Conservation (phyloP, 2,797 vertebrate genomes). For the Lepus townsendii region DNA sequence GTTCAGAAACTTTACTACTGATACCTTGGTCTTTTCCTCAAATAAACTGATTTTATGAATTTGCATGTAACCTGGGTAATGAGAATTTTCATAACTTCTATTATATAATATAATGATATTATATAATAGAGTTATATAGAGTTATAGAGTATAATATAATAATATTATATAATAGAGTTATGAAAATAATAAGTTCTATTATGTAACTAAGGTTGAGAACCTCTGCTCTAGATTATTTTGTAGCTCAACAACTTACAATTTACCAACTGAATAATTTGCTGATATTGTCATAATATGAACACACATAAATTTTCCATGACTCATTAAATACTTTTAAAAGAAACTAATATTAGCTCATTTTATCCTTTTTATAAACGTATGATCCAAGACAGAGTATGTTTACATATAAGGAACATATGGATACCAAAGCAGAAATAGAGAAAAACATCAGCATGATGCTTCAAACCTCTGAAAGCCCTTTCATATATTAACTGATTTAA, state of each 20-base stretch:
- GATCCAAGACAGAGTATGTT: background rate
- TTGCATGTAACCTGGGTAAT: background rate
- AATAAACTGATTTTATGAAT: background rate
- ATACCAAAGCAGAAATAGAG: constrained; percentile 5
- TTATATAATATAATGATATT: no score
- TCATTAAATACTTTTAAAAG: constrained; percentile 18
- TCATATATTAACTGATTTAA: background rate
- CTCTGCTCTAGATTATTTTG: background rate
- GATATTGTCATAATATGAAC: background rate
- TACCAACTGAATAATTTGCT: background rate
- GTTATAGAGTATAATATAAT: no score
- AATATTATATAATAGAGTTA: no score
- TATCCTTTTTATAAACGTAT: background rate
- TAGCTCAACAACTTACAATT: background rate
- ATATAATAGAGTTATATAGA: no score
- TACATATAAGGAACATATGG: background rate
- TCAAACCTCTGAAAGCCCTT: background rate
- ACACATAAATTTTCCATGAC: background rate
- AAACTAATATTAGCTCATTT: background rate
- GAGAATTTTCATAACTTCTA: background rate
- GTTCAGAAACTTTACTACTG: background rate
- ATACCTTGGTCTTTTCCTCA: background rate
- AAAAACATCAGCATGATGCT: background rate
- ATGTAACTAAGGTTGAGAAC: background rate
- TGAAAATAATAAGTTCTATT: background rate